Evolutionary conservation across 2,113 vertebrate genomes (phyloP), one percentile per base, ranked within the genome.

Genomic region (Sceloporus undulatus): DNA sequence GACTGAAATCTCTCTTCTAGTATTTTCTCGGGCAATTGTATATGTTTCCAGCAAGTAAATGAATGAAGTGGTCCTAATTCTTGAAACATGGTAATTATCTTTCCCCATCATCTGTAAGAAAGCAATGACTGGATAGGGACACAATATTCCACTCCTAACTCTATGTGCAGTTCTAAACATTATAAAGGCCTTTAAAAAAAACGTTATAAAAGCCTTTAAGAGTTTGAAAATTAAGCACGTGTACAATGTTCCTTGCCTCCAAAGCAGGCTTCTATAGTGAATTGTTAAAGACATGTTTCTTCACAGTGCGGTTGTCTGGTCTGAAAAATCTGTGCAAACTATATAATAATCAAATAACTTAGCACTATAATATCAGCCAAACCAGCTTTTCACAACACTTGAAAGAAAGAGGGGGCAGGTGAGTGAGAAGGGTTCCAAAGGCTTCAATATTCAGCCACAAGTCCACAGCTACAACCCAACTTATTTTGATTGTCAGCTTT

Each of bases 401-500:
- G 87, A 40, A 66, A 52, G 94, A 93, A 85, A 29, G 5, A 48
- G 82, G 91, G 14, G 59, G 18, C 9, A 83, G 59, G 2, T 40
- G 88, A 42, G 84, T 75, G 76, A 11, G 75, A 9, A 91, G 34
- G 2, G 25, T 16, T 52, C 25, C 42, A 80, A 87, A 94, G 91
- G 29, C 71, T 62, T 9, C 8, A 89, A 93, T 70, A 79, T 29
- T 68, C 85, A 21, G 89, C 90, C 83, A 92, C 59, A 86, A 90
- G 82, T 71, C 62, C 40, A 29, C 56, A 94, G 91, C 87, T 91
- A 93, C 92, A 92, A 94, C 89, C 80, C 94, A 52, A 59, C 38
- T 89, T 92, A 92, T 95, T 96, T 96, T 97, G 90, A 93, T 95
- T 96, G 94, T 94, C 94, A 93, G 95, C 90, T 95, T 96, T 97